phyloP scores from a whole-genome alignment of 2,797 vertebrate species.

The Netta rufina region DNA sequence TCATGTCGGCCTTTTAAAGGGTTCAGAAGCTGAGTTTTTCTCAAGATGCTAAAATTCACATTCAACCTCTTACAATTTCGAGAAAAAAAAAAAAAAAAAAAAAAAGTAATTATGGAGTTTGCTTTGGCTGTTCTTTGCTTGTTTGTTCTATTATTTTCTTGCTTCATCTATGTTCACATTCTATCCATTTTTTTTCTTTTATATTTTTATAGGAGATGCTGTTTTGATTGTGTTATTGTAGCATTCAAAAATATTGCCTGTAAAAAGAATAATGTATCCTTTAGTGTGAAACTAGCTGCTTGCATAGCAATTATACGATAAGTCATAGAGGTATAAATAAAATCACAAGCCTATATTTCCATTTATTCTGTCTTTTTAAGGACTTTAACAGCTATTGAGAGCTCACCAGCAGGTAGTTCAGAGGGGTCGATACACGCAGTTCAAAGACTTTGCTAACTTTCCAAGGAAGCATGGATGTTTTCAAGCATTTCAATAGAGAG shows the following conservation, averaged over 20 bases:
- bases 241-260: background rate
- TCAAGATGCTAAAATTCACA: background rate
- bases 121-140: background rate
- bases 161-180: background rate
- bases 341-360: background rate
- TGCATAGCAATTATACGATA: background rate
- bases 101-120: background rate
- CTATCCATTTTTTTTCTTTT: background rate
- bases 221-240: background rate
- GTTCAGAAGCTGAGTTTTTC: background rate
- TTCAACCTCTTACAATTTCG: background rate
- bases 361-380: background rate
- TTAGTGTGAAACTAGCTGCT: background rate
- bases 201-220: background rate
- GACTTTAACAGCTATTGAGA: rapidly evolving
- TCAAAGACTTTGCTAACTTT: background rate
- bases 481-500: background rate
- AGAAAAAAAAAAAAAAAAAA: background rate
- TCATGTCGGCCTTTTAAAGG: background rate
- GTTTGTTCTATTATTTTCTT: background rate
- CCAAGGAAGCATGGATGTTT: background rate
- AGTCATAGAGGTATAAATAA: background rate
- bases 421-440: background rate
- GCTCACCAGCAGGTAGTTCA: background rate
- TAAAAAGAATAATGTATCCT: background rate